Evolutionary conservation across 2,888 invertebrate species (phyloP).

Genomic region (Drosophila phalerata): DNA sequence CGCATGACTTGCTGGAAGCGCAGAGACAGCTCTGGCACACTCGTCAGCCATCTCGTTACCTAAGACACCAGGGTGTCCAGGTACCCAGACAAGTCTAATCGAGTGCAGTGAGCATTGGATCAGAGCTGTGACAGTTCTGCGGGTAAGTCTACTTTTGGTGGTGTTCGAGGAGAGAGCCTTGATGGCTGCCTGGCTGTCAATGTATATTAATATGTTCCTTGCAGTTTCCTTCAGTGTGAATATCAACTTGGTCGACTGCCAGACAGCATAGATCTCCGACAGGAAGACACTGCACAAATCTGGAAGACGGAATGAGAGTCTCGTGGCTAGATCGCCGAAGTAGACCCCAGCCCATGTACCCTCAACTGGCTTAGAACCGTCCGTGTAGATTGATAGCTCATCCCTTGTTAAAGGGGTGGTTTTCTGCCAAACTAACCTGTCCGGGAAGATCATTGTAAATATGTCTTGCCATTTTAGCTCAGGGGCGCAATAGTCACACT

Average conservation of each 20-base stretch:
- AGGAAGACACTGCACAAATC: neutral
- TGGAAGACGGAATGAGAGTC: neutral
- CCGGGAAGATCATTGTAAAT: no score
- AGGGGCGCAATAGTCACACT: no score
- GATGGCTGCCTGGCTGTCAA: neutral
- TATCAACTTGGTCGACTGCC: neutral
- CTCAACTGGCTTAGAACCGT: neutral
- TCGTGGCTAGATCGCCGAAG: neutral
- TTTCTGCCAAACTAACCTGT: neutral
- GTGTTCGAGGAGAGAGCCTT: no score
- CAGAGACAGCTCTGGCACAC: no score
- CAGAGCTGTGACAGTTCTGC: no score
- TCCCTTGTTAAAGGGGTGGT: neutral
- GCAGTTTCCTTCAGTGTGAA: neutral
- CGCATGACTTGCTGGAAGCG: no score
- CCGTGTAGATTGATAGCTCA: neutral
- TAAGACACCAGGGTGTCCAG: no score
- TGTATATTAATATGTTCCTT: neutral
- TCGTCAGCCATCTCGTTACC: no score
- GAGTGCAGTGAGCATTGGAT: no score
- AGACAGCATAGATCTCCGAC: neutral
- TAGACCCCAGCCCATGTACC: neutral
- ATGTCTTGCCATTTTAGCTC: no score
- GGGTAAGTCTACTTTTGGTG: no score
- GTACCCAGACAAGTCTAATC: no score